phyloP scores from a whole-genome alignment of 2,888 invertebrate genomes.

The Drosophila suboccidentalis region DNA sequence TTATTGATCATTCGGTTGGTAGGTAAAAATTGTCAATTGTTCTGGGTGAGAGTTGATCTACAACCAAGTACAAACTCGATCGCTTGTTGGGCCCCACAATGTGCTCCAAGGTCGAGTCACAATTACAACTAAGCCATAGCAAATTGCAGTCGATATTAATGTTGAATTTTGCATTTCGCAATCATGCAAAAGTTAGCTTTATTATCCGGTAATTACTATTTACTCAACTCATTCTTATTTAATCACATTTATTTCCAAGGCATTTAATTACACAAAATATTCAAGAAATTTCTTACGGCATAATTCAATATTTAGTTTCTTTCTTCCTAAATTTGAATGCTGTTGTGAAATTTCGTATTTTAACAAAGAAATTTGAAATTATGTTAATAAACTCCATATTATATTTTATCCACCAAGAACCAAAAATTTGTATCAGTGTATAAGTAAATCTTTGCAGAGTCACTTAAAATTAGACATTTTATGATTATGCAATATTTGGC shows the following conservation, averaged over 20 bases:
- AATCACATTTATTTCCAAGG: slow-evolving; percentile 22
- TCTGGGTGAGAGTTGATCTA: slow-evolving; percentile 60
- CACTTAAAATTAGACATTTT: slow-evolving; percentile 33
- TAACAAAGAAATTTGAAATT: neutral
- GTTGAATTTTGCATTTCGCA: slow-evolving; percentile 45
- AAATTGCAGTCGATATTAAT: slow-evolving; percentile 46
- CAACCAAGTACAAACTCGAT: slow-evolving; percentile 20
- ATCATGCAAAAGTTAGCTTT: slow-evolving; percentile 45
- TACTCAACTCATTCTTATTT: slow-evolving; percentile 42
- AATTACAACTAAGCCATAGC: slow-evolving; percentile 58
- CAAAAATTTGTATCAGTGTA: no score
- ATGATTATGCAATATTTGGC: slow-evolving; percentile 52
- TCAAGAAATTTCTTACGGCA: neutral
- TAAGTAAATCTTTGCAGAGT: slow-evolving; percentile 5
- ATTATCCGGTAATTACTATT: slow-evolving; percentile 55
- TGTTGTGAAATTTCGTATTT: neutral
- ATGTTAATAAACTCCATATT: neutral
- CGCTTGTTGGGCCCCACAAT: slow-evolving; percentile 29
- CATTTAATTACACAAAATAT: neutral
- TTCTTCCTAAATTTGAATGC: neutral
- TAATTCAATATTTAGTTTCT: neutral
- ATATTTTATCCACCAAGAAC: neutral
- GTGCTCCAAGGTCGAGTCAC: slow-evolving; percentile 66
- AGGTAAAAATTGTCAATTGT: slow-evolving; percentile 63
- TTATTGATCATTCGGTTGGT: slow-evolving; percentile 50